Percentiles rank a stretch among this genome's conserved stretches.
Evolutionary conservation across 2,888 invertebrate species (phyloP).

Genomic region (Platycheirus rosarum): DNA sequence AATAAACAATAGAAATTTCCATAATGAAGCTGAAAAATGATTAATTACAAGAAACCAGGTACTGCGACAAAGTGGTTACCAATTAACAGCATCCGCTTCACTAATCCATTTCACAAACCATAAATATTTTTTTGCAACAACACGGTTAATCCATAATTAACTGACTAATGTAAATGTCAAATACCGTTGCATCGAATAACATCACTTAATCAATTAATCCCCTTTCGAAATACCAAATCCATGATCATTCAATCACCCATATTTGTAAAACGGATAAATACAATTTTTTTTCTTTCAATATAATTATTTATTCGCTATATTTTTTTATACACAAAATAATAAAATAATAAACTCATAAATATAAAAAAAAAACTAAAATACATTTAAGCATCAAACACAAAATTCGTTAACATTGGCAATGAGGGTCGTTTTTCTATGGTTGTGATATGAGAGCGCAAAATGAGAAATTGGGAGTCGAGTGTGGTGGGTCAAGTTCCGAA

Average conservation of each 20-base stretch:
- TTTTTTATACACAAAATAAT: slow-evolving; percentile 67
- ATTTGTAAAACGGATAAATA: too few relatives aligned
- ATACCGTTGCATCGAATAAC: slow-evolving; percentile 26
- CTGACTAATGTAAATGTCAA: slow-evolving; percentile 1
- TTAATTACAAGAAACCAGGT: slow-evolving; percentile 14
- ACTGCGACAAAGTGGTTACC: slow-evolving; percentile 23
- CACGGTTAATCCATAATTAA: background rate
- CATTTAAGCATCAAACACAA: slow-evolving; percentile 50
- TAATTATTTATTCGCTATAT: slow-evolving; percentile 63
- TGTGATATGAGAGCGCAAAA: slow-evolving; percentile 65
- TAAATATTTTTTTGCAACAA: slow-evolving; percentile 17
- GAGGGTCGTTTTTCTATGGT: slow-evolving; percentile 62
- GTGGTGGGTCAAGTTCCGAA: slow-evolving; percentile 42
- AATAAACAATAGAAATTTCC: slow-evolving; percentile 10
- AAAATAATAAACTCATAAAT: slow-evolving; percentile 66
- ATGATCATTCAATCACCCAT: background rate
- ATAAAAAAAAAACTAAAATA: slow-evolving; percentile 60
- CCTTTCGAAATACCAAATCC: slow-evolving; percentile 19
- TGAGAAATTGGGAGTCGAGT: slow-evolving; percentile 44
- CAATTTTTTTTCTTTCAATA: slow-evolving; percentile 38
- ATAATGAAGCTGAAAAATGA: slow-evolving; percentile 20
- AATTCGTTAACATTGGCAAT: slow-evolving; percentile 74
- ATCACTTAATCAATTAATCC: slow-evolving; percentile 41
- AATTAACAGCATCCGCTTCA: slow-evolving; percentile 52
- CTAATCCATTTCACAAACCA: slow-evolving; percentile 20